These are phyloP conservation scores for Drosophila pachea DNA, from an alignment of 1,140 invertebrate species.

Conservation along the genomic window DNA sequence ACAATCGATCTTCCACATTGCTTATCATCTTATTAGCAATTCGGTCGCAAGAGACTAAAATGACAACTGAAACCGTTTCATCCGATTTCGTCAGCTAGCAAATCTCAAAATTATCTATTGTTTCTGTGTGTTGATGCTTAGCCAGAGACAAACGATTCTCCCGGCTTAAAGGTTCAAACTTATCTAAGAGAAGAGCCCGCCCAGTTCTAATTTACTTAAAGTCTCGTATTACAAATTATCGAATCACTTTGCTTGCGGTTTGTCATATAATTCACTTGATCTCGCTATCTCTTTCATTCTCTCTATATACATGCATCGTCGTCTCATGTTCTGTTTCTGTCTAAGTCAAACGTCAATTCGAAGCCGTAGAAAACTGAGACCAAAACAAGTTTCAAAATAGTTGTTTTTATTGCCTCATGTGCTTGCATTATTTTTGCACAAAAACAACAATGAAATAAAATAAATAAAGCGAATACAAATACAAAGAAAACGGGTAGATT, in stretches of 20 bases:
- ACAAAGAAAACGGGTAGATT: slow-evolving; percentile 2
- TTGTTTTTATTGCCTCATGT: slow-evolving; percentile 25
- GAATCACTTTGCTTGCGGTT: slow-evolving; percentile 10
- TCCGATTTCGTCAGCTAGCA: slow-evolving; percentile 14
- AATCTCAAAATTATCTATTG: slow-evolving; percentile 6
- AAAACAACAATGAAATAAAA: slow-evolving; percentile 19
- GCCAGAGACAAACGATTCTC: slow-evolving; percentile 3
- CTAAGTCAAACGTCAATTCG: slow-evolving; percentile 32
- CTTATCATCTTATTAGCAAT: not conserved
- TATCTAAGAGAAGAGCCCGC: slow-evolving; percentile 6
- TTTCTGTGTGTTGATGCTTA: not conserved
- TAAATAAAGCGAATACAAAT: slow-evolving; percentile 13
- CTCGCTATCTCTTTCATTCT: too few relatives aligned
- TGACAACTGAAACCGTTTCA: not conserved
- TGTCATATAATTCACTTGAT: too few relatives aligned
- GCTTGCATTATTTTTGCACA: slow-evolving; percentile 9
- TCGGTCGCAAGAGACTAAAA: slow-evolving; percentile 3
- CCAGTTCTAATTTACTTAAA: not conserved
- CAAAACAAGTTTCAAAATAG: slow-evolving; percentile 43
- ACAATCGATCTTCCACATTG: not conserved
- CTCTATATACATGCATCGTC: not conserved
- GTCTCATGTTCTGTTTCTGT: slow-evolving; percentile 11
- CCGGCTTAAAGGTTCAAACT: slow-evolving; percentile 6
- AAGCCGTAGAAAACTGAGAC: slow-evolving; percentile 50
- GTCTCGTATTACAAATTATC: not conserved